Base-by-base conservation (phyloP, 2,888 invertebrate species). In the Pandemis cinnamomeana region DNA sequence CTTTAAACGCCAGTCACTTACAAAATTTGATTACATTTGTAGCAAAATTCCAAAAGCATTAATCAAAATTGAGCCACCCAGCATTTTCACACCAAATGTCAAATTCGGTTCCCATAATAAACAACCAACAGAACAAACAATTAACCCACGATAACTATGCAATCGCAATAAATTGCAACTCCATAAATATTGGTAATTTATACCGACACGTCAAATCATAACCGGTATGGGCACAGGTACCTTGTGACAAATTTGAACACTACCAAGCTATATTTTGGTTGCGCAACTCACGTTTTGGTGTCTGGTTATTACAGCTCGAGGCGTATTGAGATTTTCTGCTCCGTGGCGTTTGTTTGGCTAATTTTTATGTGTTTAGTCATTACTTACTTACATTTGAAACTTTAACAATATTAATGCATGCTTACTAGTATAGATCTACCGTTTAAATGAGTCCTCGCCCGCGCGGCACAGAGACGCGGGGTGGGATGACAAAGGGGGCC, bases 111-210 rank as follows among this genome's bases (percentile, higher is more conserved):
- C 74, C 71, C 74, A 74, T 63, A 60, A 46, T 71, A 73, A 73
- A 70, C 64, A 70, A 69, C 67, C 58, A 66, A 46, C 69, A 58
- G 79, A 80, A 81, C 77, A 85, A 87, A 88, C 86, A 87, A 89
- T 89, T 88, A 87, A 78, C 80, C 75, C 75, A 72, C 82, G 80
- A 86, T 85, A 82, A 87, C 88, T 88, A 87, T 87, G 87, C 83
- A 85, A 87, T 85, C 80, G 81, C 79, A 80, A 85, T 82, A 82
- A 84, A 86, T 87, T 86, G 84, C 78, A 83, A 81, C 80, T 80
- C 80, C 82, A 84, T 88, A 87, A 86, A 82, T 79, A 89, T 89
- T 86, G 86, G 88, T 83, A 87, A 84, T 78, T 78, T 78, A 78
- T 78, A 76, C 72, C 60, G 66, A 69, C 73, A 82, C 84, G 79